phyloP scores from a whole-genome alignment of 2,888 invertebrate species.

The Limnephilus rhombicus region DNA sequence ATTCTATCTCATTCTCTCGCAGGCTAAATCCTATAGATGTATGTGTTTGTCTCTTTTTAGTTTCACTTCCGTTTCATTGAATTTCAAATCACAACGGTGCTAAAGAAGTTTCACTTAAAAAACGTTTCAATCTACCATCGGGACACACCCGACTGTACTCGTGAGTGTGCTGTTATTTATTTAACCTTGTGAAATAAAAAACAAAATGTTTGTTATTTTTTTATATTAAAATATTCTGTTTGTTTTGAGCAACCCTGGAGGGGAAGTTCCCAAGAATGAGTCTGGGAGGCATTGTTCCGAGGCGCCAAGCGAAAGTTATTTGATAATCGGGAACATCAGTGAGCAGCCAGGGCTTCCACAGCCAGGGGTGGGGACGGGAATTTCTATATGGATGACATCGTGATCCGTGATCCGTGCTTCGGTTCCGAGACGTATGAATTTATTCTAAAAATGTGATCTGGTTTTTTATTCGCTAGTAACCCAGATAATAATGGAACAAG shows the following conservation, averaged over 20 bases:
- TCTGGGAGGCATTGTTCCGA: conserved; percentile 61
- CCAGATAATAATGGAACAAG: background rate
- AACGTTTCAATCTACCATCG: no score
- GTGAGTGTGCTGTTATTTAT: no score
- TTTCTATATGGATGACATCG: conserved; percentile 24
- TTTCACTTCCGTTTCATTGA: no score
- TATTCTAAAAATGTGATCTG: background rate
- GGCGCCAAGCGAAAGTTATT: conserved; percentile 64
- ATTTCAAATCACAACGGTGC: no score
- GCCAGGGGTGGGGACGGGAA: background rate
- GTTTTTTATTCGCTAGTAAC: background rate
- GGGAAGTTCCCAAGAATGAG: conserved; percentile 53
- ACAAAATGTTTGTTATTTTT: background rate
- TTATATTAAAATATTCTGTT: background rate
- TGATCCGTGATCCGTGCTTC: conserved; percentile 5
- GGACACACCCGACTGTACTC: no score
- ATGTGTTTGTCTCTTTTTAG: no score
- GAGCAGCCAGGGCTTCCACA: background rate
- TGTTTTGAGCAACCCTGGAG: background rate
- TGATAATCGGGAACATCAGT: conserved; percentile 50
- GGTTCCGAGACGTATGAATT: background rate
- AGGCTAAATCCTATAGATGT: no score
- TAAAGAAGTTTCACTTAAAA: no score
- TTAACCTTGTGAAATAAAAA: background rate
- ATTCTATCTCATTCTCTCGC: no score